Evolutionary conservation across 2,797 vertebrate genomes (phyloP).

Genomic region (Eremophila alpestris): DNA sequence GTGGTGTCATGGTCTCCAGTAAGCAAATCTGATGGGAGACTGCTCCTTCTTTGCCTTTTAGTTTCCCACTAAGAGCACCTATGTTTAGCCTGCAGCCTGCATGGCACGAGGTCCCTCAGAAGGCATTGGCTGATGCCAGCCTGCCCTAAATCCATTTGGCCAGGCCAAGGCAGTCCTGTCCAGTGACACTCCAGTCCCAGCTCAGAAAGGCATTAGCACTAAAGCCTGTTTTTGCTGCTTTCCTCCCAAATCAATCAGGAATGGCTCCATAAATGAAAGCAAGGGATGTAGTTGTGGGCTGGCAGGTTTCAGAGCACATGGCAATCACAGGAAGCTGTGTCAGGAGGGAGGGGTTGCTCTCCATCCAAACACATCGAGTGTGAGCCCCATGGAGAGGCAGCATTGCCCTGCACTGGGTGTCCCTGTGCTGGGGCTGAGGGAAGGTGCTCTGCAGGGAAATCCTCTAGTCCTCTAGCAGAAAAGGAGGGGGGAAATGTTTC

Average conservation of each 20-base stretch:
- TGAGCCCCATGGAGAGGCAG: background rate
- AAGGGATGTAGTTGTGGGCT: background rate
- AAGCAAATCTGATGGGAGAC: background rate
- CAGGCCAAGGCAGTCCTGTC: background rate
- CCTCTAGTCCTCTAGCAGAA: background rate
- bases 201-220: background rate
- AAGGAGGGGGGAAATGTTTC: background rate
- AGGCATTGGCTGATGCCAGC: background rate
- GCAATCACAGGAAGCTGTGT: background rate
- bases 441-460: background rate
- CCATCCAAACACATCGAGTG: rapidly evolving
- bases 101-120: background rate
- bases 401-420: background rate
- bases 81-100: background rate
- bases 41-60: background rate
- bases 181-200: background rate
- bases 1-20: background rate
- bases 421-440: background rate
- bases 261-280: background rate
- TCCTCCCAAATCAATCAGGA: background rate
- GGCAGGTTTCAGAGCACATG: background rate
- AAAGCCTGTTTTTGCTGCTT: background rate
- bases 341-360: background rate
- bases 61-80: background rate
- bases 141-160: background rate